These are phyloP conservation scores for Passer domesticus DNA, from an alignment of 2,113 vertebrate species.

Conservation along the genomic window DNA sequence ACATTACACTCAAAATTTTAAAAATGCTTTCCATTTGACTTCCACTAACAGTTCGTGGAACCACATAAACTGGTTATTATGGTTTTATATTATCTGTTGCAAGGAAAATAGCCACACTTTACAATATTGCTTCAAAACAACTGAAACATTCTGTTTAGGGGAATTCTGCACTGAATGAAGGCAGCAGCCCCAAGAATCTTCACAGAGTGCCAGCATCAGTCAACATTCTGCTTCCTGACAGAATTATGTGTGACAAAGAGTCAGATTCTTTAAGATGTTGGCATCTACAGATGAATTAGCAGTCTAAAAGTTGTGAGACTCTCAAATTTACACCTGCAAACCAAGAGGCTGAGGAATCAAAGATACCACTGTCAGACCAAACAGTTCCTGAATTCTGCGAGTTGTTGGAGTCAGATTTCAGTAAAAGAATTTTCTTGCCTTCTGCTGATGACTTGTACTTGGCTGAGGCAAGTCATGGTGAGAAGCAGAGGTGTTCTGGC, in stretches of 20 bases:
- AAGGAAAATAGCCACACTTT: not conserved
- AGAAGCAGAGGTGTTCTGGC: rapidly evolving
- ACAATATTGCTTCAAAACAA: not conserved
- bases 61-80: not conserved
- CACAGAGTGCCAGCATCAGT: not conserved
- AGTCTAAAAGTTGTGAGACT: not conserved
- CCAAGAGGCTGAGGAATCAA: not conserved
- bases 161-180: not conserved
- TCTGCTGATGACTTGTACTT: not conserved
- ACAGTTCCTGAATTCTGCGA: not conserved
- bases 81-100: not conserved
- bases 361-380: not conserved
- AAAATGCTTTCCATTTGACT: not conserved
- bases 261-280: not conserved
- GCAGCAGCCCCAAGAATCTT: not conserved
- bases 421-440: not conserved
- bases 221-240: not conserved
- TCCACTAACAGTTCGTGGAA: not conserved
- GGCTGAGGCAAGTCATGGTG: not conserved
- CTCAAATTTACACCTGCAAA: not conserved
- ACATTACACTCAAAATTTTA: not conserved
- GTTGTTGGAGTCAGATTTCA: not conserved
- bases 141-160: not conserved
- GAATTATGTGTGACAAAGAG: not conserved
- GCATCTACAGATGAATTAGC: not conserved